Evolutionary conservation across 2,888 invertebrate genomes (phyloP).

Genomic region (Pilophorus perplexus): DNA sequence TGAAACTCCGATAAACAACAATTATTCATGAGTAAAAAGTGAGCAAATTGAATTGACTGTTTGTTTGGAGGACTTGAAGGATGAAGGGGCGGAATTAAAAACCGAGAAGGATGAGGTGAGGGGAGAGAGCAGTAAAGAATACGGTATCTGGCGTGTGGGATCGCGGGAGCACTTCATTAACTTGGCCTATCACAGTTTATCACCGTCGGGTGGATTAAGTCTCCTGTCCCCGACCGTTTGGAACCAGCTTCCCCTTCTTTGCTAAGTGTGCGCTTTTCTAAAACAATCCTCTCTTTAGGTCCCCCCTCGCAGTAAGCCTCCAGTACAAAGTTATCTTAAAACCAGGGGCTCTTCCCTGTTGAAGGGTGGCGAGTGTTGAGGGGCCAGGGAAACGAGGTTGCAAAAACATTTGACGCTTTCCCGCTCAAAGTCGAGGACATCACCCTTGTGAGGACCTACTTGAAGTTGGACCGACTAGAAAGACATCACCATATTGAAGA

Average conservation of each 20-base stretch:
- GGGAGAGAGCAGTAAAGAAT: slow-evolving; percentile 20
- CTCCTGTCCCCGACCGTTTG: neutral
- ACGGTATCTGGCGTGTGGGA: slow-evolving; percentile 34
- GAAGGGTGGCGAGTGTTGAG: too few species aligned
- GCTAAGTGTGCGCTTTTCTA: slow-evolving; percentile 32
- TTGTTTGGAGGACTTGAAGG: slow-evolving; percentile 16
- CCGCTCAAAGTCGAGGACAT: too few species aligned
- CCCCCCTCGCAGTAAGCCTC: neutral
- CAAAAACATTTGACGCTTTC: too few species aligned
- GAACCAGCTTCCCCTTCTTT: neutral
- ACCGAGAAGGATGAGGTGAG: neutral
- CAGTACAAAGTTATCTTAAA: slow-evolving; percentile 15
- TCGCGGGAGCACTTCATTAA: slow-evolving; percentile 35
- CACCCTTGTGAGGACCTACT: too few species aligned
- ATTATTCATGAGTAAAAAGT: slow-evolving; percentile 25
- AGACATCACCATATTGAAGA: too few species aligned
- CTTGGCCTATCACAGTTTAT: slow-evolving; percentile 37
- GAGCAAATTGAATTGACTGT: slow-evolving; percentile 27
- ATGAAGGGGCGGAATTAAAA: slow-evolving; percentile 17
- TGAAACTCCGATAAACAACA: slow-evolving; percentile 35
- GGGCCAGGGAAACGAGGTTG: too few species aligned
- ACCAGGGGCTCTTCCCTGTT: too few species aligned
- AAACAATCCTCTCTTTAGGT: slow-evolving; percentile 27
- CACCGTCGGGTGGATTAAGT: slow-evolving; percentile 34
- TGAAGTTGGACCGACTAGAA: too few species aligned